phyloP scores from a whole-genome alignment of 1,140 invertebrate genomes.

The Diabrotica undecimpunctata region DNA sequence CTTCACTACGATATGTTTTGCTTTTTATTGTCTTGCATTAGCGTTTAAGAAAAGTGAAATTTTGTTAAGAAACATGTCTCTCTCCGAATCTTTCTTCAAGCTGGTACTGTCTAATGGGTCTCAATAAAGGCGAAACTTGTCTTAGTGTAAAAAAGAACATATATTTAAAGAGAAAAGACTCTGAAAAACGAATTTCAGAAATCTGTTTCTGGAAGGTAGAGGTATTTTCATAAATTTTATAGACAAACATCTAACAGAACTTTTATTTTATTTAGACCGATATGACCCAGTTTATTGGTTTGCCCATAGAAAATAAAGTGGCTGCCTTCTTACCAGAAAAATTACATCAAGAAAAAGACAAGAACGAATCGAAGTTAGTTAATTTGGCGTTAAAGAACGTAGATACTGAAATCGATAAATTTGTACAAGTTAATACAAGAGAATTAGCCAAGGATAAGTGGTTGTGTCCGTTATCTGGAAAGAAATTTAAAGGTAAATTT shows the following conservation, averaged over 20 bases:
- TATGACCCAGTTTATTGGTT: slow-evolving; percentile 45
- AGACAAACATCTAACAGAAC: too few species aligned
- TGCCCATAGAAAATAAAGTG: slow-evolving; percentile 74
- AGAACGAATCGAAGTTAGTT: slow-evolving; percentile 43
- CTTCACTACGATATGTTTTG: too few species aligned
- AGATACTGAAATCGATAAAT: slow-evolving; percentile 92
- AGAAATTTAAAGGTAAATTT: slow-evolving; percentile 99
- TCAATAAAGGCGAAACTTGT: too few species aligned
- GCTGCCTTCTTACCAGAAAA: slow-evolving; percentile 75
- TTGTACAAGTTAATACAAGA: slow-evolving; percentile 89
- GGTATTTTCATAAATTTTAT: neutral
- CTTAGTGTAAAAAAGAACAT: too few species aligned
- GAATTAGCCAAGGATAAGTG: slow-evolving; percentile 97
- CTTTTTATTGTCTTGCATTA: too few species aligned
- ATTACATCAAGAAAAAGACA: slow-evolving; percentile 40
- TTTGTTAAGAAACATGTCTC: too few species aligned
- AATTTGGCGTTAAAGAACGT: slow-evolving; percentile 68
- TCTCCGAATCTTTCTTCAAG: too few species aligned
- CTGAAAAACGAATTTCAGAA: too few species aligned
- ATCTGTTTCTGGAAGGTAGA: too few species aligned
- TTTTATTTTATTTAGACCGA: slow-evolving; percentile 37
- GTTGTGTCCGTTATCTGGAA: slow-evolving; percentile 96
- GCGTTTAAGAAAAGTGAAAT: too few species aligned
- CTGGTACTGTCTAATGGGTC: too few species aligned
- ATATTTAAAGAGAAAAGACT: too few species aligned